Base-by-base conservation (phyloP, 2,113 vertebrate genomes). In the Ciconia maguari region DNA sequence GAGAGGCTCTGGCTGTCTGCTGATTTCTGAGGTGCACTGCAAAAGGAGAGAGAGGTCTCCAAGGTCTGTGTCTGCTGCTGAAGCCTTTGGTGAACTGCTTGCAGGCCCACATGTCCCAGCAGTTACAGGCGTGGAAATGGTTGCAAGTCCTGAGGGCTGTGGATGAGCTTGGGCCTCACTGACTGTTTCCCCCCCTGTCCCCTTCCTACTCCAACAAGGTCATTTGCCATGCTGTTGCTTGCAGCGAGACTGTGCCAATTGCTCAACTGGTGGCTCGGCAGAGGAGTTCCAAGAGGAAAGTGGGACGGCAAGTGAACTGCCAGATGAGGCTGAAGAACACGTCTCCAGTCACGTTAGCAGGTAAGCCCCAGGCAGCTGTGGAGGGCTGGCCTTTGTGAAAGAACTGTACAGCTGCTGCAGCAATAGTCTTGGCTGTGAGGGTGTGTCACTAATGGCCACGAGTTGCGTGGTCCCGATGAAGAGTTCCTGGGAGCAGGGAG, bases 201-300 rank as follows among this genome's bases (percentile, higher is more conserved):
- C 25, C 29, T 96, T 78, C 55, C 62, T 87, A 4, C 71, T 75
- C 51, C 93, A 14, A 94, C 42, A 64, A 99, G 99, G 36, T 99
- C 9, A 93, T 91, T 75, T 99, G 99, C 97, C 98, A 99, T 74
- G 99, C 99, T 30, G 96, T 98, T 52, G 97, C 98, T 42, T 99
- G 98, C 92, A 84, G 97, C 57, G 99, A 99, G 92, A 99, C 99
- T 0, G 97, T 98, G 52, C 98, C 98, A 87, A 98, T 99, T 46
- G 98, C 99, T 79, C 98, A 99, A 85, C 96, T 99, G 68, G 99
- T 99, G 80, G 98, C 99, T 42, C 98, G 96, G 34, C 99, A 99
- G 97, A 98, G 97, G 90, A 98, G 91, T 92, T 97, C 98, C 25
- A 99, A 99, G 96, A 99, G 98, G 96, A 98, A 98, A 86, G 95